A percentile compares a stretch with the other conserved stretches of the same genome.
Evolutionary conservation across 2,888 invertebrate genomes (phyloP).

Genomic region (Tricholauxania praeusta): DNA sequence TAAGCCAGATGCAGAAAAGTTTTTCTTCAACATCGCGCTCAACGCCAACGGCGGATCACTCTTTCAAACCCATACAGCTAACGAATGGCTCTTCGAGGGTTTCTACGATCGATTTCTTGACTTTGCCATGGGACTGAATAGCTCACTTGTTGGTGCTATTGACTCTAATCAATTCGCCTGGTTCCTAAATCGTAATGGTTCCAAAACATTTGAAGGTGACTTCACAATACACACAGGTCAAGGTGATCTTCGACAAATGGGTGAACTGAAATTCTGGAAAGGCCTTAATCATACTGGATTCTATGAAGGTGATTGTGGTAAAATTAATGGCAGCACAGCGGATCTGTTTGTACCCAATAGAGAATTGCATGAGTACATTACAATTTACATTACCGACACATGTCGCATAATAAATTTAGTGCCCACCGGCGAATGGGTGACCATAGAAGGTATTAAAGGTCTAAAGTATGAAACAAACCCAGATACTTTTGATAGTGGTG

Average conservation of each 20-base stretch:
- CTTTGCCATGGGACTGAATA: conserved; percentile 69
- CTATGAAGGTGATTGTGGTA: conserved; percentile 75
- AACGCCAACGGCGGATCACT: conserved; percentile 69
- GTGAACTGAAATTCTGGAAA: conserved; percentile 80
- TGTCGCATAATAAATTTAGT: conserved; percentile 76
- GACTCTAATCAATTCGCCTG: conserved; percentile 80
- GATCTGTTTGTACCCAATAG: conserved; percentile 82
- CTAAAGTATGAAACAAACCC: conserved; percentile 70
- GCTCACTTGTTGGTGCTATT: conserved; percentile 48
- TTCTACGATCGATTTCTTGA: conserved; percentile 80
- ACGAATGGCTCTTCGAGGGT: conserved; percentile 82
- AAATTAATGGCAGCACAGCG: conserved; percentile 79
- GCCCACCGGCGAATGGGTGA: conserved; percentile 51
- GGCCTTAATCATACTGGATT: conserved; percentile 71
- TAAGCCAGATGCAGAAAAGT: conserved; percentile 56
- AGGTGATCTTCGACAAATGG: conserved; percentile 74
- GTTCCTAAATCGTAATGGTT: conserved; percentile 83
- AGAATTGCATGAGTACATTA: conserved; percentile 70
- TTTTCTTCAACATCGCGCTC: conserved; percentile 71
- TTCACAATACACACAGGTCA: conserved; percentile 83
- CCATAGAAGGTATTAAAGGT: conserved; percentile 56
- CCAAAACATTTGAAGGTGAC: conserved; percentile 78
- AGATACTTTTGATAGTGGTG: conserved; percentile 80
- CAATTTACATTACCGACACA: conserved; percentile 80
- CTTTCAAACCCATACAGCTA: conserved; percentile 74